Conservation (phyloP, 2,113 vertebrate genomes). For the Daubentonia madagascariensis region DNA sequence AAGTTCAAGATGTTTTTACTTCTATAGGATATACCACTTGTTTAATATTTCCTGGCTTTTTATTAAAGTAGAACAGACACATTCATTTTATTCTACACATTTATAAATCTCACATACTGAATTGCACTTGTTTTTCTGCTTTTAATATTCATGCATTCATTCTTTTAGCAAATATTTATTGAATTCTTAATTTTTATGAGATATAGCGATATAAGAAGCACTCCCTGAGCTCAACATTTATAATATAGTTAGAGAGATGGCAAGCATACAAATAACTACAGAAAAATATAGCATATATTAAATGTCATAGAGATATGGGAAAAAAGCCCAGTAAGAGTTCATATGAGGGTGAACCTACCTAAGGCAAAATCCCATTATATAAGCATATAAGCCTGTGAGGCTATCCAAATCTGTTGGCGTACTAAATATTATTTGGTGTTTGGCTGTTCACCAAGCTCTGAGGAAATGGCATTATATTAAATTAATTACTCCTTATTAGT, state of each 20-base stretch:
- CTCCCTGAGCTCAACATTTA: neutral
- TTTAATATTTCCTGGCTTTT: neutral
- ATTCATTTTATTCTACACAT: neutral
- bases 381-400: neutral
- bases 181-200: slow-evolving; percentile 47
- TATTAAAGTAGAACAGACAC: neutral
- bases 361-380: neutral
- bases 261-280: neutral
- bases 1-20: neutral
- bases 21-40: neutral
- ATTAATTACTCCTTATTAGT: slow-evolving; percentile 55
- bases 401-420: neutral
- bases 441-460: neutral
- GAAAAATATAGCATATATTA: neutral
- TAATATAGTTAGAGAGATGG: neutral
- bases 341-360: slow-evolving; percentile 32
- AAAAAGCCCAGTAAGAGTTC: neutral
- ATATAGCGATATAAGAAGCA: neutral
- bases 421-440: slow-evolving; percentile 17
- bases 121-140: neutral
- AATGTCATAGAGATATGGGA: neutral
- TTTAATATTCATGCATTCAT: slow-evolving; percentile 43
- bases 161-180: slow-evolving; percentile 52
- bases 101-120: neutral
- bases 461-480: slow-evolving; percentile 49